Conservation (phyloP, 1,140 invertebrate genomes). For the Heterodera schachtii region DNA sequence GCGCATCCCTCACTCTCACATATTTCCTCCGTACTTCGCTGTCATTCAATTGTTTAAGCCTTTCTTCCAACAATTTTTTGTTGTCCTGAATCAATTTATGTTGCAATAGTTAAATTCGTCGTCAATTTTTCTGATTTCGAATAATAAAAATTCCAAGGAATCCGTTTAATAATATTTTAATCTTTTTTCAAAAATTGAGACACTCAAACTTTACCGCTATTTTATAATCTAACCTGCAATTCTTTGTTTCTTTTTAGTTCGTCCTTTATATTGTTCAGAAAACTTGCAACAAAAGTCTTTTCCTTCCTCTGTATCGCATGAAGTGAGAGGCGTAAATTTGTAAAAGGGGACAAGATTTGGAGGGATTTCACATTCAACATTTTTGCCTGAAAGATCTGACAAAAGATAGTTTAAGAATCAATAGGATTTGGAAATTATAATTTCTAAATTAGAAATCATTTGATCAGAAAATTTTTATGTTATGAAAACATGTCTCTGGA, state of each 20-base stretch:
- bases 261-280: conserved; percentile 88
- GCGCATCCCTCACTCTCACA: conserved; percentile 57
- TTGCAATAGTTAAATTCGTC: neutral
- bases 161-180: too few relatives aligned
- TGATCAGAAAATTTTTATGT: too few relatives aligned
- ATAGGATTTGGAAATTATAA: too few relatives aligned
- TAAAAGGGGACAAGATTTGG: too few relatives aligned
- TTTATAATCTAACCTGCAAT: conserved; percentile 76
- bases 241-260: conserved; percentile 96
- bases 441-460: too few relatives aligned
- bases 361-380: too few relatives aligned
- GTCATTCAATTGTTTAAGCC: conserved; percentile 95
- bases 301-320: neutral
- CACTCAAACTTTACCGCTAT: neutral
- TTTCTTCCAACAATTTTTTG: conserved; percentile 91
- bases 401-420: too few relatives aligned
- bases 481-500: too few relatives aligned
- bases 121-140: neutral
- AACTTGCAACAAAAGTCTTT: conserved; percentile 78
- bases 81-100: conserved; percentile 73
- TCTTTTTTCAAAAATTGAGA: too few relatives aligned
- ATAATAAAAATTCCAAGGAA: too few relatives aligned
- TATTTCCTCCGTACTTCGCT: conserved; percentile 81
- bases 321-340: neutral
- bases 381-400: too few relatives aligned